Conservation (phyloP, 1,140 invertebrate genomes). For the Zaprionus africanus region DNA sequence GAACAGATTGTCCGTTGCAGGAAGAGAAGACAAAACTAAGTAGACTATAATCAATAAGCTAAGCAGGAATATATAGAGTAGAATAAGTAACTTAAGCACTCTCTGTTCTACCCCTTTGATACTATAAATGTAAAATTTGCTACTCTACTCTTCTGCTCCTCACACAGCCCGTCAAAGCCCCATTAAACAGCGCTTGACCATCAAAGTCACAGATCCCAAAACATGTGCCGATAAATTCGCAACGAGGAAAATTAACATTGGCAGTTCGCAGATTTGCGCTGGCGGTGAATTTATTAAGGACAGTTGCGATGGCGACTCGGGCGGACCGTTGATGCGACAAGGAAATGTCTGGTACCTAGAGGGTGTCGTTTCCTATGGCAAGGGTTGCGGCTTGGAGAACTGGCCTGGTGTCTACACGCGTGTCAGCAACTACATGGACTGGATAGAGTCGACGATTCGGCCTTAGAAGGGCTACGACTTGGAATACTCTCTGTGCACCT, state of each 20-base stretch:
- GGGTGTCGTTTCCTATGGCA: constrained; percentile 91
- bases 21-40: too few species aligned
- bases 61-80: background rate
- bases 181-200: constrained; percentile 86
- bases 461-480: constrained; percentile 33
- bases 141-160: background rate
- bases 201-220: constrained; percentile 85
- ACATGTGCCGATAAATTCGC: constrained; percentile 85
- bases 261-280: constrained; percentile 87
- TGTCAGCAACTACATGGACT: constrained; percentile 88
- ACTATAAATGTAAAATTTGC: too few species aligned
- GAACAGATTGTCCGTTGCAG: too few species aligned
- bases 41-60: too few species aligned
- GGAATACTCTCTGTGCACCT: constrained; percentile 18
- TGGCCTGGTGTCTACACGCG: constrained; percentile 92
- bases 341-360: constrained; percentile 84
- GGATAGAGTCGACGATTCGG: constrained; percentile 88
- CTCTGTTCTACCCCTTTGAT: too few species aligned
- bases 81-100: too few species aligned
- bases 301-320: constrained; percentile 91
- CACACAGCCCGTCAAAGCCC: constrained; percentile 80
- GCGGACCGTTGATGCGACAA: constrained; percentile 90
- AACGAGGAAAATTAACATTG: constrained; percentile 58
- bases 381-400: constrained; percentile 88
- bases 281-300: constrained; percentile 88